Evolutionary conservation across 2,113 vertebrate species (phyloP), one percentile per base, ranked within the genome.

Genomic region (Planiliza haematocheilus): DNA sequence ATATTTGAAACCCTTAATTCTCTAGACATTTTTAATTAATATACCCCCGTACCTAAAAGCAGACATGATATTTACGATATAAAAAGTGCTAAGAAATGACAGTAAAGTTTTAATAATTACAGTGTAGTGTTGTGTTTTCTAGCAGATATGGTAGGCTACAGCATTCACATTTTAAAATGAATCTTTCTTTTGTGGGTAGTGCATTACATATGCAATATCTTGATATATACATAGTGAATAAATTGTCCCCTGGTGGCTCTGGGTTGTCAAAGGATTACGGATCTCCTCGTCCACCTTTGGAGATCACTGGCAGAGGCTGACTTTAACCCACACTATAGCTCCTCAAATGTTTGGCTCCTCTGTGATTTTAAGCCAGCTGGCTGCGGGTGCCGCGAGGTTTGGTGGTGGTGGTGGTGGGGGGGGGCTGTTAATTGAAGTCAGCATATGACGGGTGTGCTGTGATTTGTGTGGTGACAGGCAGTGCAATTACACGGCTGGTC

Each of bases 391-490:
- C 49, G 62, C 45, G 74, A 62, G 68, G 70, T 30, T n/a, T 30
- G 24, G 24, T 2, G 24, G 60, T 36, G 46, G 74, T 78, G 70
- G 71, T 64, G 51, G 63, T 46, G 62, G 48, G 74, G 62, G 68
- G 70, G 72, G 30, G 1, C 0, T n/a, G 62, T 81, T 92, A 93
- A 91, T 87, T 88, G 86, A 89, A 90, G 85, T 84, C 92, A 92
- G 88, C 77, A 84, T 86, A 88, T 88, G 89, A 86, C 85, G 74
- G 83, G 89, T 86, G 88, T 89, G 82, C 79, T 86, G 77, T 79
- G 90, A 91, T 87, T 84, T 86, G 87, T 84, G 87, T 89, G 91
- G 74, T 91, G 91, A 93, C 87, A 91, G 78, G 82, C 63, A 36
- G 68, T 67, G 86, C 90, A 92, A 91, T 91, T 91, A 91, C 86